phyloP scores from a whole-genome alignment of 2,113 vertebrate species.

The Potamarius usumacintae region DNA sequence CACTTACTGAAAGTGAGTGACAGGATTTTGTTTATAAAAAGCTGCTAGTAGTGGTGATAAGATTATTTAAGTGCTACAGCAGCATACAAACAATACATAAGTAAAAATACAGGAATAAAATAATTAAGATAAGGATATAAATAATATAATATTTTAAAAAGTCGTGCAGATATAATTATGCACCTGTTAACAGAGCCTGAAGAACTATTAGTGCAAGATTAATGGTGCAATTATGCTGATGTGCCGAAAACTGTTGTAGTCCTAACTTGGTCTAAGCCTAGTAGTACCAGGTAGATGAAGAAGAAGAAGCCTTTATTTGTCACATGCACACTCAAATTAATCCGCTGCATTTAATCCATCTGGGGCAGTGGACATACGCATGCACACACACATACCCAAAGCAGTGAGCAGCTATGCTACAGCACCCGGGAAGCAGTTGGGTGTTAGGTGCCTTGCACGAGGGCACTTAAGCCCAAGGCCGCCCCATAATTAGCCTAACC shows the following conservation, averaged over 20 bases:
- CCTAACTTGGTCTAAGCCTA: background rate
- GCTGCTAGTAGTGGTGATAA: background rate
- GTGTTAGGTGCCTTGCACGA: no score
- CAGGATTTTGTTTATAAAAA: background rate
- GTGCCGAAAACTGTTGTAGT: background rate
- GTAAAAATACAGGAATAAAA: background rate
- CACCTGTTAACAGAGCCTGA: background rate
- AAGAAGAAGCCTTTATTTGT: no score
- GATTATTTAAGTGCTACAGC: background rate
- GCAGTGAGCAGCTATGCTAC: no score
- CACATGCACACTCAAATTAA: no score
- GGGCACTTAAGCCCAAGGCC: no score
- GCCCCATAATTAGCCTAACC: no score
- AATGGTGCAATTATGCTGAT: slow-evolving; percentile 14
- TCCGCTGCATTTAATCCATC: no score
- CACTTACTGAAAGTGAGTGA: background rate
- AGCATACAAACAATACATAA: slow-evolving; percentile 12
- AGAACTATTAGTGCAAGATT: background rate
- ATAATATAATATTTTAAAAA: background rate
- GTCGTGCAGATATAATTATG: background rate
- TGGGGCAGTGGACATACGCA: no score
- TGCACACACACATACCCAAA: no score
- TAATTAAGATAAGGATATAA: background rate
- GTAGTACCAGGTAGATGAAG: no score
- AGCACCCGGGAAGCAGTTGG: no score